phyloP scores from a whole-genome alignment of 1,140 invertebrate genomes.

The Zophobas atratus region DNA sequence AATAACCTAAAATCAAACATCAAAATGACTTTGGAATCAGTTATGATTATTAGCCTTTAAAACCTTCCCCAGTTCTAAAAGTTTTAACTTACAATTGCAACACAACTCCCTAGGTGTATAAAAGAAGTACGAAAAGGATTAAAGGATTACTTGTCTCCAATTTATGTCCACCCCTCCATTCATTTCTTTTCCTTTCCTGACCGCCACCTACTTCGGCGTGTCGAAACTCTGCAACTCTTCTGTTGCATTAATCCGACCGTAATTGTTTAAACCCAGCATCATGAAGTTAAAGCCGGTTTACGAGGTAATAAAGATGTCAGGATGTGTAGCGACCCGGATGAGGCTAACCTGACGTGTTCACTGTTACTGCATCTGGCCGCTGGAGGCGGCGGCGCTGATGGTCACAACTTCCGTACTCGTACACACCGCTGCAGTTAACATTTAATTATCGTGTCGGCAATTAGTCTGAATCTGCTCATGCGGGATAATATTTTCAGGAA shows the following conservation, averaged over 20 bases:
- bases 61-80: too few species aligned
- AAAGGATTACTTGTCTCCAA: background rate
- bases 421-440: conserved; percentile 47
- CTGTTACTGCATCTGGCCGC: conserved; percentile 2
- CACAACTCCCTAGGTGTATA: too few species aligned
- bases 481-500: conserved; percentile 47
- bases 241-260: conserved; percentile 26
- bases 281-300: conserved; percentile 36
- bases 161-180: background rate
- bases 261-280: conserved; percentile 38
- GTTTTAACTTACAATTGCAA: too few species aligned
- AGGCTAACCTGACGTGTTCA: conserved; percentile 31
- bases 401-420: conserved; percentile 29
- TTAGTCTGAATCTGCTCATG: conserved; percentile 45
- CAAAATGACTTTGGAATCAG: too few species aligned
- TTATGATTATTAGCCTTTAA: too few species aligned
- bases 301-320: conserved; percentile 40
- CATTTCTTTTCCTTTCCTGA: background rate
- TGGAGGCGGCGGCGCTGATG: conserved; percentile 23
- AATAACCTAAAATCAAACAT: too few species aligned
- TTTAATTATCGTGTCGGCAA: conserved; percentile 44
- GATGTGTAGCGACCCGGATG: conserved; percentile 32
- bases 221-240: conserved; percentile 1
- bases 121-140: too few species aligned
- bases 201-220: conserved; percentile 2